Evolutionary conservation across 2,797 vertebrate genomes (phyloP).

Genomic region (Cichlasoma orientale): DNA sequence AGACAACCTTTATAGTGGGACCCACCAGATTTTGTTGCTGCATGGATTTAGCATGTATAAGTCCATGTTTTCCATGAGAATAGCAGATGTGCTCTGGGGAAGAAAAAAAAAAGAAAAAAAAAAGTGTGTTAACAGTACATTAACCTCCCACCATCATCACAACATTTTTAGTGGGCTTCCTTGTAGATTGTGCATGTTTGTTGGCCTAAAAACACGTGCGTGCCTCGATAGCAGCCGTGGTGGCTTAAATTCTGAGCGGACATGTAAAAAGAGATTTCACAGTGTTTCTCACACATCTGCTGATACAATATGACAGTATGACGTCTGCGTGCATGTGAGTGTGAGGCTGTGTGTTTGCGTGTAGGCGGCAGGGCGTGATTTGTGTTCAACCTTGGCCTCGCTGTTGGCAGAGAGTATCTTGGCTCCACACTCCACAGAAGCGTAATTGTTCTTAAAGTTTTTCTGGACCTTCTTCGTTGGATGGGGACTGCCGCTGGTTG

Average conservation of each 20-base stretch:
- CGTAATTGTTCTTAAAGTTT: constrained; percentile 98
- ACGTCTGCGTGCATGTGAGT: neutral
- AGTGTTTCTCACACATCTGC: neutral
- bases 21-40: constrained; percentile 98
- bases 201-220: neutral
- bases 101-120: neutral
- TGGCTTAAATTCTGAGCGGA: neutral
- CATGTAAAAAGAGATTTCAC: neutral
- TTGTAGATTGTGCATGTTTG: too few species aligned
- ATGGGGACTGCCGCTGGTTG: constrained; percentile 87
- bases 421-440: constrained; percentile 97
- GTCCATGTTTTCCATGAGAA: constrained; percentile 99
- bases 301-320: constrained; percentile 10
- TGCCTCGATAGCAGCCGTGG: neutral
- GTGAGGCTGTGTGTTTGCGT: neutral
- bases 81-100: constrained; percentile 93
- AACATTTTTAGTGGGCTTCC: neutral
- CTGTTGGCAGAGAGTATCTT: constrained; percentile 97
- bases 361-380: neutral
- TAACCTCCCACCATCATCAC: neutral
- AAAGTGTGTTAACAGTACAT: neutral
- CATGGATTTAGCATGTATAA: constrained; percentile 99
- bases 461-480: constrained; percentile 94
- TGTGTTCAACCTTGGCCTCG: constrained; percentile 91
- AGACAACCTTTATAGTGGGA: neutral